Evolutionary conservation across 2,113 vertebrate genomes (phyloP), one percentile per base, ranked within the genome.

Genomic region (Cyanoliseus patagonus): DNA sequence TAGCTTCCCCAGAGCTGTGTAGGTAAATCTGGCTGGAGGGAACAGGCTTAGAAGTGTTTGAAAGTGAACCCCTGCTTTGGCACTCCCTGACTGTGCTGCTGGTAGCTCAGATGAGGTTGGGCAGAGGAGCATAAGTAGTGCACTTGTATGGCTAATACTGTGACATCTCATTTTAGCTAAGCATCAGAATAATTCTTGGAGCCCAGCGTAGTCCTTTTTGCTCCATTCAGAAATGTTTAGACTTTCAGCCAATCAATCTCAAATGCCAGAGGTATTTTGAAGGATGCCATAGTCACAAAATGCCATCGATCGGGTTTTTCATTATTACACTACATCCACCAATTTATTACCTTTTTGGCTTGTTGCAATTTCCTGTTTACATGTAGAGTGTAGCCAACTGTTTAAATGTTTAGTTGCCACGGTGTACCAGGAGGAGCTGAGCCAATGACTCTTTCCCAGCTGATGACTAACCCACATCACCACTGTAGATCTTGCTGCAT

Each of bases 341-440:
- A 79, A 97, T 97, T 97, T 97, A 95, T 96, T 94, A 95, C 88
- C 93, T 94, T 97, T 97, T 97, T 95, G 97, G 95, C 97, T 98
- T 98, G 97, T 97, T 97, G 97, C 95, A 92, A 23, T 98, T 98
- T 97, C 97, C 97, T 98, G 98, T 98, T 98, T 98, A 98, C 97
- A 98, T 95, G 95, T 98, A 97, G 90, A 49, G 96, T 80, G 80
- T 98, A 98, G 98, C 97, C 97, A 97, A 95, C 96, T 97, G 95
- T 98, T 97, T 97, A 96, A 98, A 95, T 97, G 89, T 97, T 97
- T 97, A 98, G 98, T 98, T 98, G 98, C 98, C 98, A 98, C 91
- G 95, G 97, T 95, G 92, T 96, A 97, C 95, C 94, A 95, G 96
- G 97, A 98, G 97, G 97, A 98, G 96, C 98, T 98, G 97, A 98